phyloP scores from a whole-genome alignment of 2,888 invertebrate genomes.

The Caenorhabditis sp. region DNA sequence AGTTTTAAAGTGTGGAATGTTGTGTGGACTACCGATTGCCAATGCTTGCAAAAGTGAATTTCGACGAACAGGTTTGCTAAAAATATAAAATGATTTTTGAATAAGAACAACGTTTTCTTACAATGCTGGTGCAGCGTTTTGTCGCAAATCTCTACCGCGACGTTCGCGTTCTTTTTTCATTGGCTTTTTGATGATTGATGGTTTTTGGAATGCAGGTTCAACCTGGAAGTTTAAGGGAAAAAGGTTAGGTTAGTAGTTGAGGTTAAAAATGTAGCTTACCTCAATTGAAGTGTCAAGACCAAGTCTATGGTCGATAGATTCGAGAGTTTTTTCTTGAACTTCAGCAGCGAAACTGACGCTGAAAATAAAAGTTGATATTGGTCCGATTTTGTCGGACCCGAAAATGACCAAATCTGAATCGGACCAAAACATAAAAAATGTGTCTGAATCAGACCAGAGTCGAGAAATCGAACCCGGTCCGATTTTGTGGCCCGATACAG shows the following conservation, averaged over 20 bases:
- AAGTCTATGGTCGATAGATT: constrained; percentile 51
- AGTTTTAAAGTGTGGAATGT: constrained; percentile 70
- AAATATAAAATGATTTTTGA: constrained; percentile 16
- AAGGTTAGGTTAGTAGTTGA: neutral
- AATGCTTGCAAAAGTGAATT: constrained; percentile 68
- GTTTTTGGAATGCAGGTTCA: constrained; percentile 62
- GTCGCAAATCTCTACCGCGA: constrained; percentile 60
- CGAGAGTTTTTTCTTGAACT: constrained; percentile 66
- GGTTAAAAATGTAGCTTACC: constrained; percentile 4
- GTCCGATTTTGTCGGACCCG: too few relatives aligned
- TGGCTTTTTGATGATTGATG: constrained; percentile 70
- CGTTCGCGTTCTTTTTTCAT: constrained; percentile 68
- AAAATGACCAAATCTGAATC: too few relatives aligned
- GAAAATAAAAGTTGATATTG: too few relatives aligned
- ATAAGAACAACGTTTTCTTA: constrained; percentile 12
- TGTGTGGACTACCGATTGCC: constrained; percentile 69
- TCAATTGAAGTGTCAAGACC: constrained; percentile 51
- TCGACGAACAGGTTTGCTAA: constrained; percentile 68
- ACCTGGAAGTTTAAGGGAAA: too few relatives aligned
- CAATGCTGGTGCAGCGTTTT: constrained; percentile 69
- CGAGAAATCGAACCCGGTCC: too few relatives aligned
- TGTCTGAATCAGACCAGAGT: too few relatives aligned
- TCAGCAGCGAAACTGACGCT: constrained; percentile 70
- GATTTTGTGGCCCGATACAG: too few relatives aligned
- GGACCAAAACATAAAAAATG: too few relatives aligned